Evolutionary conservation across 2,113 vertebrate genomes (phyloP).

Genomic region (Syrrhaptes paradoxus): DNA sequence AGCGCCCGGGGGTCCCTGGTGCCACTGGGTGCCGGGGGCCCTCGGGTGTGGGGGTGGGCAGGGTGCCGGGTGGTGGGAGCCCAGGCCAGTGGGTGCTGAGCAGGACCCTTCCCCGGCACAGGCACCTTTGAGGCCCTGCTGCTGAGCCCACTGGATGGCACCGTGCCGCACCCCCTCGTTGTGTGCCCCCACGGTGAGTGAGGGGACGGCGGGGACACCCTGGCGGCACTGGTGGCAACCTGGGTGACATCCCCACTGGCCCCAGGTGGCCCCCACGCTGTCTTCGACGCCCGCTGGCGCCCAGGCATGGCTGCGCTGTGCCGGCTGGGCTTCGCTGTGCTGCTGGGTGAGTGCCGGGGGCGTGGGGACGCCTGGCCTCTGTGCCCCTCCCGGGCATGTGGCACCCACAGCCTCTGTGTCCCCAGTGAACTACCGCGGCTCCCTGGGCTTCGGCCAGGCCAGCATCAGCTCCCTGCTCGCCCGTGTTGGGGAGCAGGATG

Average conservation of each 20-base stretch:
- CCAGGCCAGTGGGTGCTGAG: neutral
- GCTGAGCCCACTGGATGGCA: slow-evolving; percentile 56
- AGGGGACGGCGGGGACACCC: neutral
- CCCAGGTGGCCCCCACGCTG: slow-evolving; percentile 83
- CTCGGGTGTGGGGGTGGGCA: slow-evolving; percentile 7
- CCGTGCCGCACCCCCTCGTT: slow-evolving; percentile 67
- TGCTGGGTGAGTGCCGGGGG: slow-evolving; percentile 75
- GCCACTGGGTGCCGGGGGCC: neutral
- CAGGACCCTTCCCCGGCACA: neutral
- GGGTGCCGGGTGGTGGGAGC: neutral
- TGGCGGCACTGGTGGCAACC: neutral
- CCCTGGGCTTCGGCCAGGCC: slow-evolving; percentile 85
- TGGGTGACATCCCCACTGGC: neutral
- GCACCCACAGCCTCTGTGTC: neutral
- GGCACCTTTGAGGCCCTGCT: slow-evolving; percentile 75
- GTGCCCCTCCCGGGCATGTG: rapidly evolving
- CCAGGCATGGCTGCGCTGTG: slow-evolving; percentile 73
- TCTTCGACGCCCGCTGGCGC: slow-evolving; percentile 83
- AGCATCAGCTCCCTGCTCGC: slow-evolving; percentile 81
- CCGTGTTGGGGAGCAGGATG: slow-evolving; percentile 82
- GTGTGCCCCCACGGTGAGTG: slow-evolving; percentile 84
- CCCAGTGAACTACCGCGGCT: slow-evolving; percentile 86
- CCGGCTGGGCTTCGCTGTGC: slow-evolving; percentile 79
- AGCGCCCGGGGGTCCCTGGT: rapidly evolving
- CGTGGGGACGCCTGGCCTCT: rapidly evolving